Base-by-base conservation (phyloP, 2,797 vertebrate genomes). In the Meriones psammophilus region DNA sequence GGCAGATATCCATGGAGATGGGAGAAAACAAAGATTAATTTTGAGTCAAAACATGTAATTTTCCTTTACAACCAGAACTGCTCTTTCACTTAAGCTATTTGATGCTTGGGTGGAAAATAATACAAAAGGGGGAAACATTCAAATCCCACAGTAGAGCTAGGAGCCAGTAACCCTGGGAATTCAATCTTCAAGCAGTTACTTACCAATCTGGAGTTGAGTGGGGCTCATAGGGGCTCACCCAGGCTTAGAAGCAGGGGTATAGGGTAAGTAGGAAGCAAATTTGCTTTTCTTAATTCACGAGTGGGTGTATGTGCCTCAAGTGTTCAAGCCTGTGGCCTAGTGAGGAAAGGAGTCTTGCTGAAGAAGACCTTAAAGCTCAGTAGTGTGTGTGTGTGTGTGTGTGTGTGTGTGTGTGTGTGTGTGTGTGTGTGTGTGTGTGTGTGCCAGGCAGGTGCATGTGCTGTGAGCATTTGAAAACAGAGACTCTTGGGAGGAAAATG, bases 41-140 rank as follows among this genome's bases (percentile, higher is more conserved):
- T 96, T 94, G 88, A 97, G 90, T 97, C 79, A 97, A 98, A 98
- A 98, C 97, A 98, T 98, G 79, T 96, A 97, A 98, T 98, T 98
- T 98, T 88, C 91, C 95, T 97, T 97, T 98, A 98, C 98, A 97
- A 80, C 77, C 18, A 88, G 95, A 92, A 58, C 42, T 96, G 64
- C 94, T 92, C 94, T 97, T 95, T 98, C 93, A 80, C 92, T 97
- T 96, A 97, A 89, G 68, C 77, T 94, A 96, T 98, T 97, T 98
- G 92, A 94, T 95, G 91, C 91, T 90, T 95, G 74, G 36, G 33
- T 97, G 56, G 90, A 74, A 97, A 97, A 94, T 92, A 95, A 95
- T 78, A 91, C n/a, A 42, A 83, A 39, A 26, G 7, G 0, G 28
- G 28, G 33, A 80, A 28, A 3, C 20, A 94, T 85, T 96, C 46